Conservation (phyloP, 2,797 vertebrate species). For the Taenioides sp. region DNA sequence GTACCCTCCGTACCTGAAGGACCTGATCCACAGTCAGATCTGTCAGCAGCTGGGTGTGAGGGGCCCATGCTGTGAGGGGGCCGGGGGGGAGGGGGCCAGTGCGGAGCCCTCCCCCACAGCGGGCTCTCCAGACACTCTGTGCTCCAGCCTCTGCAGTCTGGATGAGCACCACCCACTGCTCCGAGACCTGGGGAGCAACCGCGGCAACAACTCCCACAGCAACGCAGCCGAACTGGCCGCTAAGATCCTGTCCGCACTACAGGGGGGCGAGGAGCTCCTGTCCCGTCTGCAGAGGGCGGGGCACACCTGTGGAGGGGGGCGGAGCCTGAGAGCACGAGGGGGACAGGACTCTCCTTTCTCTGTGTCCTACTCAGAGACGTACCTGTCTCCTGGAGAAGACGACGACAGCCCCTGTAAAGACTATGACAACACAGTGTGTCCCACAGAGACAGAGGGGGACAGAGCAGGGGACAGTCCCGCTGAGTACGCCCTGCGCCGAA, state of each 20-base stretch:
- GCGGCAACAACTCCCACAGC: conserved; percentile 54
- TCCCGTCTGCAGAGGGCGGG: conserved; percentile 82
- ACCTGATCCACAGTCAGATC: conserved; percentile 87
- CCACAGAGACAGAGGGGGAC: conserved; percentile 44
- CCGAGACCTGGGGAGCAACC: conserved; percentile 78
- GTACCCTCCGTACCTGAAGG: conserved; percentile 85
- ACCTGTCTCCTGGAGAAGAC: conserved; percentile 86
- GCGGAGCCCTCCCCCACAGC: conserved; percentile 86
- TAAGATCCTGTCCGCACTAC: conserved; percentile 88
- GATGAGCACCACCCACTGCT: conserved; percentile 86
- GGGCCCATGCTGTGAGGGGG: conserved; percentile 63
- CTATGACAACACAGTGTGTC: conserved; percentile 76
- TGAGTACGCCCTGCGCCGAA: conserved; percentile 76
- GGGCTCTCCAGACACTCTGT: conserved; percentile 90
- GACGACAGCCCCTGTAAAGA: conserved; percentile 88
- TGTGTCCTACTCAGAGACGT: conserved; percentile 88
- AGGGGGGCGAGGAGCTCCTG: conserved; percentile 84
- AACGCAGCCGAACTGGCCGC: conserved; percentile 82
- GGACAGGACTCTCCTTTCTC: conserved; percentile 85
- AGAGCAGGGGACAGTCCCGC: conserved; percentile 37
- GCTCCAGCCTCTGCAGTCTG: conserved; percentile 95
- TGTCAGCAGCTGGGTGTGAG: conserved; percentile 82
- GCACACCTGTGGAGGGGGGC: conserved; percentile 54
- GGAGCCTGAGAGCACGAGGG: conserved; percentile 78
- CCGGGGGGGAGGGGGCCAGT: conserved; percentile 79